Base-by-base conservation (phyloP, 92 coral and sea anemone genomes). In the Epizoanthus rinbou region DNA sequence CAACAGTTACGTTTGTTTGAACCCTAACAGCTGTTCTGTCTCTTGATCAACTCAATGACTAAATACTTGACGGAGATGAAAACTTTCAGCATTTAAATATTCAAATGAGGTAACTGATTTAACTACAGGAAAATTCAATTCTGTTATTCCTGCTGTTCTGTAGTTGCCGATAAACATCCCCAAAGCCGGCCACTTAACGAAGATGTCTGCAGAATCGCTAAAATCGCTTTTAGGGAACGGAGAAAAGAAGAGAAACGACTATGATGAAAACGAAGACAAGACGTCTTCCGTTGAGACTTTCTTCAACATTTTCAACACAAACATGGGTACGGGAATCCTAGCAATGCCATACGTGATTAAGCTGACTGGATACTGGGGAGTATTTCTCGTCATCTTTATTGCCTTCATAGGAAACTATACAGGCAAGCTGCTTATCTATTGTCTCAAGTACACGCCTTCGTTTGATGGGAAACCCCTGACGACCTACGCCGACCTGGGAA, bases 281-380 rank as follows among this genome's bases (percentile, higher is more conserved):
- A 92, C 93, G 0, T 87, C 95, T 57, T 93, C 98, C 28, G 84
- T 89, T 47, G 91, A 92, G 75, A 87, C 95, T 41, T 93, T 93
- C 66, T 93, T 93, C 91, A 93, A 89, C 66, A 93, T 93, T 60
- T 93, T 93, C 57, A 93, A 93, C 56, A 92, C 98, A 50, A 93
- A 93, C 73, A 93, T 93, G 98, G 98, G 98, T 13, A 93, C 98
- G 2, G 98, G 98, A 47, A 92, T 93, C 18, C 91, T 93, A 9
- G 98, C 98, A 14, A 91, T 89, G 95, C 98, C 98, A 5, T 93
- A 93, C 68, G 91, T 93, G 17, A 89, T 93, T 41, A 92, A 92
- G n/a, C 81, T 93, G 83, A 82, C 94, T 5, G 98, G 98, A 54
- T 93, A 93, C 84, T 93, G 98, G 98, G 98, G 98, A 73, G 90